phyloP scores from a whole-genome alignment of 2,888 invertebrate genomes.

The Polymixis lichenea region DNA sequence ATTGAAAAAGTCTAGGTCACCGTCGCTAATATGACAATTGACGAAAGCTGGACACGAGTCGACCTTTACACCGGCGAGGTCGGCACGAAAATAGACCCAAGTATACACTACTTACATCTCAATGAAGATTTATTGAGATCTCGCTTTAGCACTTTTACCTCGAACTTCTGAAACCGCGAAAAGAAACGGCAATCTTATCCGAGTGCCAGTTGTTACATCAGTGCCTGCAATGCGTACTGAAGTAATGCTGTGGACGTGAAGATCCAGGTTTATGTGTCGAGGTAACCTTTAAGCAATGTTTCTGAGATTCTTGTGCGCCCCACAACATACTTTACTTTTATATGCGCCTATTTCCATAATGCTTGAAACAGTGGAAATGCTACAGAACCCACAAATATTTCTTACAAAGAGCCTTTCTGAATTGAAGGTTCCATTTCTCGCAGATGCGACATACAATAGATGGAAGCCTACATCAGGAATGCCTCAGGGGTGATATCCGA shows the following conservation, averaged over 20 bases:
- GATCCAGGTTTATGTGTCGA: conserved; percentile 40
- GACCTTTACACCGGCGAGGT: conserved; percentile 72
- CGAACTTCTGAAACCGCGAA: conserved; percentile 37
- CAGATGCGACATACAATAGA: conserved; percentile 14
- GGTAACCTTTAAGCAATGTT: conserved; percentile 39
- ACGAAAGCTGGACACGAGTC: conserved; percentile 69
- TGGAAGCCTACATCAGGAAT: conserved; percentile 24
- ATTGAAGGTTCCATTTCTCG: conserved; percentile 13
- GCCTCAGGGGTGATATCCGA: conserved; percentile 42
- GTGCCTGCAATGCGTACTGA: conserved; percentile 60
- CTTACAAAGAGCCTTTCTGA: conserved; percentile 13
- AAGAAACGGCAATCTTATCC: conserved; percentile 36
- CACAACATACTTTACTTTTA: conserved; percentile 37
- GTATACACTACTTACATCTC: conserved; percentile 59
- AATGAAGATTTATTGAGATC: conserved; percentile 61
- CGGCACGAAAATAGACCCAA: conserved; percentile 70
- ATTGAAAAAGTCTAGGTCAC: conserved; percentile 66
- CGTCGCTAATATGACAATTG: conserved; percentile 70
- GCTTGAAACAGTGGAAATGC: neutral
- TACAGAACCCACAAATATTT: conserved; percentile 9
- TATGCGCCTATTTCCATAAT: conserved; percentile 40
- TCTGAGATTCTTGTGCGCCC: conserved; percentile 28
- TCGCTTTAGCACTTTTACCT: conserved; percentile 43
- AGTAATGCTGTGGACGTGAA: conserved; percentile 35
- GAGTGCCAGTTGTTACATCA: conserved; percentile 59